Evolutionary conservation across 2,113 vertebrate species (phyloP).

Genomic region (Bubo blakistoni): DNA sequence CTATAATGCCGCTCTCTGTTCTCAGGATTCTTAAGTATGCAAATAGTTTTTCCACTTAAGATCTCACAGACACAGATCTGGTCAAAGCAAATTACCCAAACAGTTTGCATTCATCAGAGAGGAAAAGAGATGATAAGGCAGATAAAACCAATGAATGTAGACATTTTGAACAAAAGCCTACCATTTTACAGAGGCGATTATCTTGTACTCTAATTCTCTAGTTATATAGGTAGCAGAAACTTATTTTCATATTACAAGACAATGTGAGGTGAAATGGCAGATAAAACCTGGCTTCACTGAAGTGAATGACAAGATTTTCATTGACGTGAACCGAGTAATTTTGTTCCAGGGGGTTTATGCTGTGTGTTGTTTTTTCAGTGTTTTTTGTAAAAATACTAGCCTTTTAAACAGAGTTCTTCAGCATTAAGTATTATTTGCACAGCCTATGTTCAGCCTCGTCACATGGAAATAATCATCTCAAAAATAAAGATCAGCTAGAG

Average conservation of each 20-base stretch:
- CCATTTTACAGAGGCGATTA: slow-evolving; percentile 40
- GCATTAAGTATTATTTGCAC: not conserved
- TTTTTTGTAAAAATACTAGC: not conserved
- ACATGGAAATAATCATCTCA: not conserved
- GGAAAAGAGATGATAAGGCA: slow-evolving; percentile 56
- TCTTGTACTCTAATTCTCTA: slow-evolving; percentile 18
- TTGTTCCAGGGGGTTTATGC: not conserved
- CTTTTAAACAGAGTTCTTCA: not conserved
- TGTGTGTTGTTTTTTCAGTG: not conserved
- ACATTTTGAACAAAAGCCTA: slow-evolving; percentile 55
- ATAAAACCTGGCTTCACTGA: slow-evolving; percentile 9
- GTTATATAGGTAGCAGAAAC: slow-evolving; percentile 26
- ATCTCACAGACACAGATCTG: slow-evolving; percentile 61
- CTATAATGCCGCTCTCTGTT: slow-evolving; percentile 32
- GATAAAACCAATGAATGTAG: slow-evolving; percentile 58
- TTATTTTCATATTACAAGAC: slow-evolving; percentile 55
- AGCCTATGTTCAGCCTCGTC: not conserved
- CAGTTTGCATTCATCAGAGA: slow-evolving; percentile 61
- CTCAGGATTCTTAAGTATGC: slow-evolving; percentile 69
- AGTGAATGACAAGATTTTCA: slow-evolving; percentile 5
- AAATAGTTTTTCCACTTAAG: slow-evolving; percentile 72
- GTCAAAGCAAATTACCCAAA: slow-evolving; percentile 68
- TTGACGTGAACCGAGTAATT: not conserved
- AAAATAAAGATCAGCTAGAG: not conserved
- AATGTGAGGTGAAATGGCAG: slow-evolving; percentile 40